Evolutionary conservation across 2,113 vertebrate species (phyloP).

Genomic region (Galemys pyrenaicus): DNA sequence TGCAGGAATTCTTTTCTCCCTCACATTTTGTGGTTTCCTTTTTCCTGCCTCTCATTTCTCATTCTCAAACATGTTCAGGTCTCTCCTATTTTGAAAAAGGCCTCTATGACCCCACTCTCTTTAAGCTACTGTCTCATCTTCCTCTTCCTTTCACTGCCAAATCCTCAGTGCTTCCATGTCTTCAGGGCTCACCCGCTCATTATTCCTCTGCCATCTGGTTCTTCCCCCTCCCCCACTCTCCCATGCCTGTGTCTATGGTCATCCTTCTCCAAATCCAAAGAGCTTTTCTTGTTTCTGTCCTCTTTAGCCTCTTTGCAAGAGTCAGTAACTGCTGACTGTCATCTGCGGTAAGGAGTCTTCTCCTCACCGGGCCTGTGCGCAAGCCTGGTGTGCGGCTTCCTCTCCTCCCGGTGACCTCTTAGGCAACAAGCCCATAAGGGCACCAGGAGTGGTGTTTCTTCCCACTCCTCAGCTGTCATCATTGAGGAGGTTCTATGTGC

Average conservation of each 20-base stretch:
- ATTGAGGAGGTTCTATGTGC: neutral
- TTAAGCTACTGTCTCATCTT: slow-evolving; percentile 54
- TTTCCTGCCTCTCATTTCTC: neutral
- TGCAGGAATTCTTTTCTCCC: neutral
- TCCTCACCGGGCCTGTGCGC: neutral
- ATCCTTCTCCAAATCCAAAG: slow-evolving; percentile 11
- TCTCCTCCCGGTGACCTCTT: neutral
- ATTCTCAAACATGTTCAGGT: neutral
- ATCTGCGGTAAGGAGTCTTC: neutral
- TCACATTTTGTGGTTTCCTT: slow-evolving; percentile 25
- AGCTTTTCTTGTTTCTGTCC: neutral
- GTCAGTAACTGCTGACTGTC: neutral
- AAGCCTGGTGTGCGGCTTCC: neutral
- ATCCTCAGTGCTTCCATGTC: neutral
- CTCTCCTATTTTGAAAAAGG: slow-evolving; percentile 9
- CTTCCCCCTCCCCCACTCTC: neutral
- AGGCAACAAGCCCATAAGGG: neutral
- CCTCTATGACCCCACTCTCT: neutral
- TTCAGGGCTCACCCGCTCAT: slow-evolving; percentile 48
- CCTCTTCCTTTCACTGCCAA: slow-evolving; percentile 22
- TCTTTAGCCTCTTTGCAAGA: neutral
- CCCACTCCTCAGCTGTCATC: neutral
- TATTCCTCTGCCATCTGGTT: slow-evolving; percentile 62
- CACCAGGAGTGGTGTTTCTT: neutral
- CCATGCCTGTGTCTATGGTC: neutral